Conservation (phyloP, 2,113 vertebrate genomes). For the Antechinus stuartii region DNA sequence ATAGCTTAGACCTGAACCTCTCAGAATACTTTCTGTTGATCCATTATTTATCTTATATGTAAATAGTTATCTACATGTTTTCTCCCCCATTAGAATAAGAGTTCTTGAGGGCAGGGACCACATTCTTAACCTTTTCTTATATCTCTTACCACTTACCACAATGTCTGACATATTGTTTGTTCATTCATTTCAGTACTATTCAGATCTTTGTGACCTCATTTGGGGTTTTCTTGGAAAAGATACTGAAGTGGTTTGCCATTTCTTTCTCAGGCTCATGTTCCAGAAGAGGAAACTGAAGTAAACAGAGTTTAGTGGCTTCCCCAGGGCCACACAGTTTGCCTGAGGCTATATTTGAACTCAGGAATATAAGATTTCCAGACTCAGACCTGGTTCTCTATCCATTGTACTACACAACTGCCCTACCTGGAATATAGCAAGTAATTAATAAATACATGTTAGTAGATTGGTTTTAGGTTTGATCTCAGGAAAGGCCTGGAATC, state of each 20-base stretch:
- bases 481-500: not conserved
- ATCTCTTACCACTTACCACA: not conserved
- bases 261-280: not conserved
- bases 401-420: too few species aligned
- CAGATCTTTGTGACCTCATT: not conserved
- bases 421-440: not conserved
- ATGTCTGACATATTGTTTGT: not conserved
- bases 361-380: not conserved
- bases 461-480: not conserved
- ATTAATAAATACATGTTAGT: not conserved
- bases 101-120: not conserved
- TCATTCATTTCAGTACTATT: not conserved
- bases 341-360: not conserved
- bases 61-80: not conserved
- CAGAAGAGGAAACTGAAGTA: constrained; percentile 35
- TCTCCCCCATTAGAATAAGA: not conserved
- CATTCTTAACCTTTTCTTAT: not conserved
- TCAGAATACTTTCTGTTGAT: not conserved
- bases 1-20: not conserved
- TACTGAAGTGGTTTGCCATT: not conserved
- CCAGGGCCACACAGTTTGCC: not conserved
- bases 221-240: not conserved
- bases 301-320: constrained; percentile 19
- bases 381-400: not conserved
- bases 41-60: not conserved